Evolutionary conservation across 2,797 vertebrate species (phyloP), one percentile per base, ranked within the genome.

Genomic region (Anniella stebbinsi): DNA sequence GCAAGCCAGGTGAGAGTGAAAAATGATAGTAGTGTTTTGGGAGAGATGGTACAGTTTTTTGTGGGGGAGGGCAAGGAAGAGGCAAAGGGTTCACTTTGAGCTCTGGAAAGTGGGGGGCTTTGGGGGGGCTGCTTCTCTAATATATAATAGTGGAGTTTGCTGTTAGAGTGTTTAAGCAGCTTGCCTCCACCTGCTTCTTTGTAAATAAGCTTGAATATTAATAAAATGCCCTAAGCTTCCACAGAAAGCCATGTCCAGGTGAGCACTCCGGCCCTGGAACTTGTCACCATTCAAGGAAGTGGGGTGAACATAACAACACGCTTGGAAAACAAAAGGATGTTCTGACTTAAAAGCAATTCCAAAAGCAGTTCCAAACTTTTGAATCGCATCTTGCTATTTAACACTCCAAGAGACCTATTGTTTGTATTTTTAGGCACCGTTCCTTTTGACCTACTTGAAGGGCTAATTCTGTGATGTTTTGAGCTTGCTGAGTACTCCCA

Each of bases 401-500:
- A 28, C 28, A 33, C 69, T 90, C 80, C n/a, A 57, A 41, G 60
- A 67, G 33, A 48, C 21, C 18, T 63, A 45, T 30, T 45, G 38
- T 87, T 91, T 86, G 66, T 67, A 0, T 81, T 91, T 92, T 88
- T 78, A 82, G 69, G 87, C 73, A 30, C 85, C 63, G 41, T 88
- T 93, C 94, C 80, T 90, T 95, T 80, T 93, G 86, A 95, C 86
- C 66, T 92, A 90, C 76, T 93, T 82, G 67, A 82, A 89, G 66
- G 86, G 3, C 7, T 92, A 91, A 84, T 51, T 41, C 23, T 7
- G 0, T 86, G 33, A 12, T 84, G 23, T 69, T 75, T 41, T 38
- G 63, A 77, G 84, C 23, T 57, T 41, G 84, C 78, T 36, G 28
- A 28, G 57, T 54, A 15, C 45, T 80, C 33, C 3, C 38, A 48